A percentile compares a stretch with the other conserved stretches of the same genome.
Conservation (phyloP, 2,797 vertebrate species). For the Atherinosoma microstoma region DNA sequence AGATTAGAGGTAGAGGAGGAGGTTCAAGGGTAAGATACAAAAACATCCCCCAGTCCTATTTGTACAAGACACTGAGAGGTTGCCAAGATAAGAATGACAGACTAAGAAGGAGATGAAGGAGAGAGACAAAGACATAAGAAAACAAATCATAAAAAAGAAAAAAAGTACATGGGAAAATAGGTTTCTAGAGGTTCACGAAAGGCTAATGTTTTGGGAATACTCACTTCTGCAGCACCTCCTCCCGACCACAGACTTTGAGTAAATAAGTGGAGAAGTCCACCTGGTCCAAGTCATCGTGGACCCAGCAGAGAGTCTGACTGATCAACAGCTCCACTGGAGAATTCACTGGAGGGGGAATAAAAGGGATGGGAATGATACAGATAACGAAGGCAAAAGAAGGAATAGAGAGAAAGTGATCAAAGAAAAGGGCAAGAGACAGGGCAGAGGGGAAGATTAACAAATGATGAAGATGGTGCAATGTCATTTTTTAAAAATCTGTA, state of each 20-base stretch:
- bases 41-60: conserved; percentile 31
- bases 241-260: conserved; percentile 96
- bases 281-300: conserved; percentile 95
- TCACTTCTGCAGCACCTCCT: conserved; percentile 98
- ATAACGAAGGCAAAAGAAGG: background rate
- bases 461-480: background rate
- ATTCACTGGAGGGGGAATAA: conserved; percentile 85
- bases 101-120: background rate
- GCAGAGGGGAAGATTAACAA: background rate
- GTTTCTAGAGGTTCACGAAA: background rate
- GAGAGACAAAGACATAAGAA: conserved; percentile 10
- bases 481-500: conserved; percentile 11
- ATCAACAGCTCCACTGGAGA: conserved; percentile 96
- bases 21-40: conserved; percentile 9
- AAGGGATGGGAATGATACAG: background rate
- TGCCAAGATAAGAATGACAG: conserved; percentile 27
- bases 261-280: conserved; percentile 94
- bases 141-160: background rate
- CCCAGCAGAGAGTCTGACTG: conserved; percentile 98
- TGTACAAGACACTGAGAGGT: conserved; percentile 25
- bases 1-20: conserved; percentile 35
- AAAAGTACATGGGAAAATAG: conserved; percentile 12
- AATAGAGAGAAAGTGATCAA: background rate
- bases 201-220: conserved; percentile 51
- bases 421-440: background rate